A percentile compares a stretch with the other conserved stretches of the same genome.
phyloP scores from a whole-genome alignment of 2,888 invertebrate species.

The Erebia epiphron region DNA sequence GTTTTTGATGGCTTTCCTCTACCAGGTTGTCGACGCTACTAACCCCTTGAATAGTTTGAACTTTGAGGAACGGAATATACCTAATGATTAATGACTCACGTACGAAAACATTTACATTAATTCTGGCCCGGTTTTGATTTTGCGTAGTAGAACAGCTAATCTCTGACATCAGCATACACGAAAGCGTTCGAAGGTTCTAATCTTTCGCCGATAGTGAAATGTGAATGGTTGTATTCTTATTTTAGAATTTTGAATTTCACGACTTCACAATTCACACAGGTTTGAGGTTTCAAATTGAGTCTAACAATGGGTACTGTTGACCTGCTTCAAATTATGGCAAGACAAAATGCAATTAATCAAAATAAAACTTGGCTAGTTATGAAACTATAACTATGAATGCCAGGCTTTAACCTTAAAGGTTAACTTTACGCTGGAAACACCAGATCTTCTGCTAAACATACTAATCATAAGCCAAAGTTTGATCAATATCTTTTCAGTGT shows the following conservation, averaged over 20 bases:
- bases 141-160: conserved; percentile 47
- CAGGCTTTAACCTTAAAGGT: too few relatives aligned
- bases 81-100: conserved; percentile 50
- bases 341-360: too few relatives aligned
- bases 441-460: too few relatives aligned
- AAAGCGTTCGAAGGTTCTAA: conserved; percentile 25
- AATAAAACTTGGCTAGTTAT: too few relatives aligned
- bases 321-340: too few relatives aligned
- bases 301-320: background rate
- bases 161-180: conserved; percentile 42
- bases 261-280: background rate
- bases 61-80: conserved; percentile 21
- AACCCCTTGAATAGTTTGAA: conserved; percentile 6
- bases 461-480: too few relatives aligned
- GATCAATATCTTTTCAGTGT: too few relatives aligned
- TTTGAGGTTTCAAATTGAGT: background rate
- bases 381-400: too few relatives aligned
- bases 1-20: background rate
- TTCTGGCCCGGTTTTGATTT: conserved; percentile 43
- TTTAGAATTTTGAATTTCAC: background rate
- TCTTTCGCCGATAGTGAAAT: conserved; percentile 5
- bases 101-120: conserved; percentile 46
- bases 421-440: too few relatives aligned
- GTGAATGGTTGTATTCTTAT: conserved; percentile 1
- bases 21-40: background rate